phyloP scores from a whole-genome alignment of 2,797 vertebrate genomes.

The Somateria mollissima region DNA sequence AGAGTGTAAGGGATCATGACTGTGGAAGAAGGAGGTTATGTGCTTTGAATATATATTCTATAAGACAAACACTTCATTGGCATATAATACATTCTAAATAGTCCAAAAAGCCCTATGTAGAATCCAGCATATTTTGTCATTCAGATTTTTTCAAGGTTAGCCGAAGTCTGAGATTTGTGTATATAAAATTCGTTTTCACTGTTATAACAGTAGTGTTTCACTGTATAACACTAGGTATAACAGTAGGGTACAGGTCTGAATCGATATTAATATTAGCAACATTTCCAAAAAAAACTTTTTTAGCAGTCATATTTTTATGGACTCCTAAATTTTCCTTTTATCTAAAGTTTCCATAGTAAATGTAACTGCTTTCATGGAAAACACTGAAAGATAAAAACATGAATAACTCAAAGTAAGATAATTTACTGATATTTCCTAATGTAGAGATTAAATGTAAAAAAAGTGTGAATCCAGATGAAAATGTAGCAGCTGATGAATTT shows the following conservation, averaged over 20 bases:
- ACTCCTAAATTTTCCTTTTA: neutral
- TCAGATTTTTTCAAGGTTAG: neutral
- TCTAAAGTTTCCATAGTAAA: neutral
- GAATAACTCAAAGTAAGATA: neutral
- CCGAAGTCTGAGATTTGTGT: neutral
- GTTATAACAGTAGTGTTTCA: neutral
- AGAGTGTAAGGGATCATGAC: neutral
- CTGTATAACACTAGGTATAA: neutral
- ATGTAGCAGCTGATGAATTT: neutral
- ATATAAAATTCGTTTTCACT: neutral
- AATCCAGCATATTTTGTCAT: neutral
- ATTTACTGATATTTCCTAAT: neutral
- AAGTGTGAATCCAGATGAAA: neutral
- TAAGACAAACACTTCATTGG: neutral
- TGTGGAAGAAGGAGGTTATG: neutral
- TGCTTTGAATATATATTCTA: neutral
- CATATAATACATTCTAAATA: neutral
- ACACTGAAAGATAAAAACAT: neutral
- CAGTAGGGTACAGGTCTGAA: neutral
- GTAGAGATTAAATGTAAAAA: neutral
- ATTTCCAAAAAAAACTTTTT: neutral
- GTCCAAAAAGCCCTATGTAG: neutral
- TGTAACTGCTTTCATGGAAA: neutral
- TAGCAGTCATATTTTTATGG: neutral
- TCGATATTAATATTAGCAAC: neutral